Conservation (phyloP, 2,113 vertebrate species). For the Phocoena sinus region DNA sequence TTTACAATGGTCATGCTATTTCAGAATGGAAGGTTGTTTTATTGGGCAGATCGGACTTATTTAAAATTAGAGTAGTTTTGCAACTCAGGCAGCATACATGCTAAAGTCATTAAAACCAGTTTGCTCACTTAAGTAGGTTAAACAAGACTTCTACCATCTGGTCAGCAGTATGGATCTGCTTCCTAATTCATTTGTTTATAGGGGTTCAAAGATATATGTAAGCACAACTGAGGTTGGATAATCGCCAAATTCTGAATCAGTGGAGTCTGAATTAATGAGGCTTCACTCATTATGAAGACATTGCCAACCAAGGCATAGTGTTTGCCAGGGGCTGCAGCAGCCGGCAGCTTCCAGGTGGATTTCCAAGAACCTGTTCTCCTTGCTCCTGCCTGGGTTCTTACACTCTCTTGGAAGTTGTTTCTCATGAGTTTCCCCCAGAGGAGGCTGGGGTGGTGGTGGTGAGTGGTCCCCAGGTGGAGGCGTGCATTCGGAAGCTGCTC, state of each 20-base stretch:
- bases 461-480: neutral
- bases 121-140: neutral
- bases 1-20: neutral
- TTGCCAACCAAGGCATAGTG: fast-evolving
- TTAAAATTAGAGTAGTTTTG: constrained; percentile 29
- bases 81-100: neutral
- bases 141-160: constrained; percentile 40
- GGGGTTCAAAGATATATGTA: neutral
- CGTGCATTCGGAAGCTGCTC: neutral
- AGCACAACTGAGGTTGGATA: neutral
- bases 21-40: neutral
- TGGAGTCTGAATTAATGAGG: neutral
- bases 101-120: neutral
- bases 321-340: neutral
- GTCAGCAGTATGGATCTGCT: neutral
- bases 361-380: neutral
- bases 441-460: neutral
- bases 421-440: neutral
- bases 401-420: neutral
- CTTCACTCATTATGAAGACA: neutral
- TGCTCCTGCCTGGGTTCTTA: neutral
- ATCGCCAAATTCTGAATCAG: neutral
- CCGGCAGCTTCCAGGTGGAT: neutral
- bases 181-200: neutral
- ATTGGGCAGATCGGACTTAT: neutral